Percentiles rank a stretch among this genome's conserved stretches.
Conservation (phyloP, 2,888 invertebrate genomes). For the Callyntrura sp. region DNA sequence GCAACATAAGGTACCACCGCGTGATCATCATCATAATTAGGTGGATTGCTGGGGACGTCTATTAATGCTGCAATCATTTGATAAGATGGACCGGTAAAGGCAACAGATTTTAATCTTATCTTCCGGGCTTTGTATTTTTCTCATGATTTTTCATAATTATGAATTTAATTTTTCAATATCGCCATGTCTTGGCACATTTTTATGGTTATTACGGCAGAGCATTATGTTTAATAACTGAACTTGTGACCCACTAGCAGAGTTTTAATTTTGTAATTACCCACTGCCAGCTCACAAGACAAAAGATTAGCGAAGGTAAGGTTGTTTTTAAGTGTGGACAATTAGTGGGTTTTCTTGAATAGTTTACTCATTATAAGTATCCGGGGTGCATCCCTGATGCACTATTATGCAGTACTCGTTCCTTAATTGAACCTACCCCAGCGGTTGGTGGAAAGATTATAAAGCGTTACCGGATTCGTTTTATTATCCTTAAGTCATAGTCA, state of each 20-base stretch:
- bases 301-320: neutral
- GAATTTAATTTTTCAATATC: slow-evolving; percentile 54
- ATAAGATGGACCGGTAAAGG: slow-evolving; percentile 4
- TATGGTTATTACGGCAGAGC: neutral
- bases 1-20: no score
- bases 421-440: slow-evolving; percentile 6
- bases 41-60: neutral
- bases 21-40: slow-evolving; percentile 34
- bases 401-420: neutral
- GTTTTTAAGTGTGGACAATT: neutral
- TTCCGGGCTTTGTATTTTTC: slow-evolving; percentile 71
- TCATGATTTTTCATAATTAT: slow-evolving; percentile 41
- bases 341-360: slow-evolving; percentile 12
- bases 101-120: slow-evolving; percentile 62
- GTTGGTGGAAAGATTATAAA: no score
- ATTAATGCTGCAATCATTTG: neutral
- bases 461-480: no score
- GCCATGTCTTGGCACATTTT: no score
- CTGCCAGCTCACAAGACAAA: neutral
- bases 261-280: slow-evolving; percentile 27
- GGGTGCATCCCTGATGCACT: slow-evolving; percentile 28
- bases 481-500: no score
- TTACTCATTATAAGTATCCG: slow-evolving; percentile 58
- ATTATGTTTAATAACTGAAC: slow-evolving; percentile 42
- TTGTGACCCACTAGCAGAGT: slow-evolving; percentile 63